Evolutionary conservation across 2,888 invertebrate species (phyloP).

Genomic region (Mantis religiosa): DNA sequence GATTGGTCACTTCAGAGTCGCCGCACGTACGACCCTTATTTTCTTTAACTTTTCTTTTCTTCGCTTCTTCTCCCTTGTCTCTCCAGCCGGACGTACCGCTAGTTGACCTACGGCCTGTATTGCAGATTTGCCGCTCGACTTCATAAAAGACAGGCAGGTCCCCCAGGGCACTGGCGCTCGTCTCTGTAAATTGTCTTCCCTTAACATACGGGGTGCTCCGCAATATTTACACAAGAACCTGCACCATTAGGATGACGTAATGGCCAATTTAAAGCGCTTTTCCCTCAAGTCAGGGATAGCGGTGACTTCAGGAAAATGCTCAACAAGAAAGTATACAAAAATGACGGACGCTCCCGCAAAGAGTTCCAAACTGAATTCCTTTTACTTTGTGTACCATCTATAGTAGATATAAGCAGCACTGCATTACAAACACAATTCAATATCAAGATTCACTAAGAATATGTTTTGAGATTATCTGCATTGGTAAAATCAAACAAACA

Average conservation of each 20-base stretch:
- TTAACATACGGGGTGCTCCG: neutral
- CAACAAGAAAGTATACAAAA: neutral
- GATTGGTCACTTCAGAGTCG: neutral
- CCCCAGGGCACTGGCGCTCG: neutral
- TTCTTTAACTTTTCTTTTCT: conserved; percentile 4
- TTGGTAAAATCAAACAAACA: too few relatives aligned
- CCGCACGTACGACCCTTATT: neutral
- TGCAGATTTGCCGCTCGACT: neutral
- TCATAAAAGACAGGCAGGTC: neutral
- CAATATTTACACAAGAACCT: neutral
- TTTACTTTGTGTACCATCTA: too few relatives aligned
- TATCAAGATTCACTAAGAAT: too few relatives aligned
- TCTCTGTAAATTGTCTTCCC: neutral
- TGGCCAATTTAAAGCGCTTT: neutral
- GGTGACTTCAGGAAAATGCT: neutral
- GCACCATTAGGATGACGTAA: neutral
- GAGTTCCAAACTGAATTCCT: too few relatives aligned
- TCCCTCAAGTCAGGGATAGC: neutral
- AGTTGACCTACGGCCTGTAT: neutral
- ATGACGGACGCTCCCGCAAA: too few relatives aligned
- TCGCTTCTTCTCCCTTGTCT: neutral
- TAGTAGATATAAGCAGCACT: too few relatives aligned
- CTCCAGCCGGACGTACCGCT: neutral
- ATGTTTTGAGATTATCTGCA: too few relatives aligned
- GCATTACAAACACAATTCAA: too few relatives aligned